A percentile compares a stretch with the other conserved stretches of the same genome.
Evolutionary conservation across 1,140 invertebrate genomes (phyloP).

Genomic region (Laupala kohalensis): DNA sequence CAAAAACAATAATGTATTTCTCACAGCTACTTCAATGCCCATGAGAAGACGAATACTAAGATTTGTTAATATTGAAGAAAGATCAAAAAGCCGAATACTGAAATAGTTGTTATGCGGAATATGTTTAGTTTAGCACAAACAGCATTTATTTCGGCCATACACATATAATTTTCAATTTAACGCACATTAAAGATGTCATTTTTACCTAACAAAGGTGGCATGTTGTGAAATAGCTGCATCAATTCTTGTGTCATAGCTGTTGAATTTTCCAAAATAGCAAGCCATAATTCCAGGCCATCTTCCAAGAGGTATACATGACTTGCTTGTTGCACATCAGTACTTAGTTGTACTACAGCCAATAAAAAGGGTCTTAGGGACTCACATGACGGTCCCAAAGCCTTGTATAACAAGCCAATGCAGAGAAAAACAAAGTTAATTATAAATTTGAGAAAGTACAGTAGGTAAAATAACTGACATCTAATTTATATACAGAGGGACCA

Average conservation of each 20-base stretch:
- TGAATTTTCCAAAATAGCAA: slow-evolving; percentile 65
- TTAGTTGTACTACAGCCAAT: slow-evolving; percentile 60
- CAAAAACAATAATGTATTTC: too few relatives aligned
- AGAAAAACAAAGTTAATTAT: slow-evolving; percentile 1
- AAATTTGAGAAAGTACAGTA: not conserved
- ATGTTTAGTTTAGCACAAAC: too few relatives aligned
- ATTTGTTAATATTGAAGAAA: too few relatives aligned
- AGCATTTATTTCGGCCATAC: too few relatives aligned
- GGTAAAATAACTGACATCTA: too few relatives aligned
- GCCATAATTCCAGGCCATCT: slow-evolving; percentile 84
- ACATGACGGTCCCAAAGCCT: slow-evolving; percentile 48
- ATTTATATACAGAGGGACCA: too few relatives aligned
- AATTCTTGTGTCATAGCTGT: slow-evolving; percentile 43
- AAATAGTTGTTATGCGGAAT: too few relatives aligned
- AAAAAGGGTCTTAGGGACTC: slow-evolving; percentile 50
- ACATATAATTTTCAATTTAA: too few relatives aligned
- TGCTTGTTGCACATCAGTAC: slow-evolving; percentile 64
- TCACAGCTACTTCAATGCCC: too few relatives aligned
- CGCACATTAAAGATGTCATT: too few relatives aligned
- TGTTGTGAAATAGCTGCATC: slow-evolving; percentile 59
- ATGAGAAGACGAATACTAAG: too few relatives aligned
- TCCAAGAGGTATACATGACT: slow-evolving; percentile 81
- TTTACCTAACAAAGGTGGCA: slow-evolving; percentile 62
- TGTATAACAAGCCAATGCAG: slow-evolving; percentile 22
- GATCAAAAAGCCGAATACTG: too few relatives aligned